Evolutionary conservation across 2,888 invertebrate genomes (phyloP).

Genomic region (Pasiphila rectangulata): DNA sequence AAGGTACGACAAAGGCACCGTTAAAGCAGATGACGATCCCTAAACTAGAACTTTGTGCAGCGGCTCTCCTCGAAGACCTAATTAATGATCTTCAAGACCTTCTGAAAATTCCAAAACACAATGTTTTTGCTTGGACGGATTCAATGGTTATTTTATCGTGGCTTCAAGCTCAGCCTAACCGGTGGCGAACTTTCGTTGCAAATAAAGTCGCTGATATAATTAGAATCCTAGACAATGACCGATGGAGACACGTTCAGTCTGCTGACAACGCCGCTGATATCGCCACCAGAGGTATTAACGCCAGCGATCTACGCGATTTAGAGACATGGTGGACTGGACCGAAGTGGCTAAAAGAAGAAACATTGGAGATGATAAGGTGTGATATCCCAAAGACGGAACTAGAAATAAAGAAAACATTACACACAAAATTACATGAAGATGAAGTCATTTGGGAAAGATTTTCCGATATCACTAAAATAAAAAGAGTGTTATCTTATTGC

Average conservation of each 20-base stretch:
- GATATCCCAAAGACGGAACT: too few relatives aligned
- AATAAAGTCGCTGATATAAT: slow-evolving; percentile 22
- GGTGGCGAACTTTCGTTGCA: slow-evolving; percentile 24
- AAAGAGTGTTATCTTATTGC: slow-evolving; percentile 19
- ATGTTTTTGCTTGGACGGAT: slow-evolving; percentile 23
- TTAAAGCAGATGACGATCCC: slow-evolving; percentile 33
- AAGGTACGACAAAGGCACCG: too few relatives aligned
- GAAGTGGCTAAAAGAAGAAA: too few relatives aligned
- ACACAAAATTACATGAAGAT: slow-evolving; percentile 2
- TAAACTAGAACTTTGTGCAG: slow-evolving; percentile 32
- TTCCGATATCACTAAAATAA: slow-evolving; percentile 12
- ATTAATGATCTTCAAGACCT: slow-evolving; percentile 18
- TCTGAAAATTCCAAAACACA: slow-evolving; percentile 12
- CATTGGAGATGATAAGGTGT: too few relatives aligned
- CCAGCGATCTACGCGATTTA: too few relatives aligned
- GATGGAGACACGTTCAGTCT: slow-evolving; percentile 21
- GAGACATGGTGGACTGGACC: too few relatives aligned
- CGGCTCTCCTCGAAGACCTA: slow-evolving; percentile 23
- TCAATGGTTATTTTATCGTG: slow-evolving; percentile 27
- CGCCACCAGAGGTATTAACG: slow-evolving; percentile 22
- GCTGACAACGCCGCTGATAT: slow-evolving; percentile 24
- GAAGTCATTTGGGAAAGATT: slow-evolving; percentile 21
- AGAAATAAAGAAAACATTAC: slow-evolving; percentile 7
- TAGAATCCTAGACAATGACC: slow-evolving; percentile 1
- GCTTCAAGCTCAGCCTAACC: slow-evolving; percentile 19